Evolutionary conservation across 2,888 invertebrate genomes (phyloP), one percentile per base, ranked within the genome.

Genomic region (Thymelicus acteon): DNA sequence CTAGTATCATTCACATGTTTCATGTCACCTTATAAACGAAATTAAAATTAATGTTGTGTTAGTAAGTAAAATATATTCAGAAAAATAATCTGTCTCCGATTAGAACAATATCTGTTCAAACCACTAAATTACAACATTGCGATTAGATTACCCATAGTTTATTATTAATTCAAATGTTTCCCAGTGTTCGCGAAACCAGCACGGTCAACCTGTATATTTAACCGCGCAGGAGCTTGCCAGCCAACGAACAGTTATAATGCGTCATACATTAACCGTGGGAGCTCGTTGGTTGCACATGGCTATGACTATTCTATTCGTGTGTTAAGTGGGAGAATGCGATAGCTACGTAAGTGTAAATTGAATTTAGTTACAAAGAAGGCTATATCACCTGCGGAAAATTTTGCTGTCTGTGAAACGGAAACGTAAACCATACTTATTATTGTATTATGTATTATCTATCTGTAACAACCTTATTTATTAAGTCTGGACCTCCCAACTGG

Each of bases 181-280:
- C 49, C 19, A 52, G 44, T n/a, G 24, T 19, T 54, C 54, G 65
- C 60, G n/a, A 44, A 68, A 54, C 61, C 61, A 52, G 61, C 39
- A 44, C 67, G 15, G 67, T 68, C 67, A 68, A 68, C 67, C 67
- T 68, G 67, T 68, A 62, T 48, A 68, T 68, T 68, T 68, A 68
- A 68, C 61, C 52, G 61, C 12, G 54, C 67, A 52, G 67, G 61
- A 68, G 68, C 61, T 68, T 62, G 61, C 54, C 61, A 54, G 39
- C 52, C 68, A 54, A n/a, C 57, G 24, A 60, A 71, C 71, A 74
- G 68, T 71, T 72, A 68, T 67, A 64, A 67, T 67, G 71, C 61
- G 63, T 70, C 64, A 72, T 62, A 69, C 64, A 24, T 57, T 71
- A 37, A 68, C 70, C 74, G 75, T 75, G 75, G 67, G 75, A 76